Evolutionary conservation across 2,888 invertebrate species (phyloP).

Genomic region (Ecliptopera silaceata): DNA sequence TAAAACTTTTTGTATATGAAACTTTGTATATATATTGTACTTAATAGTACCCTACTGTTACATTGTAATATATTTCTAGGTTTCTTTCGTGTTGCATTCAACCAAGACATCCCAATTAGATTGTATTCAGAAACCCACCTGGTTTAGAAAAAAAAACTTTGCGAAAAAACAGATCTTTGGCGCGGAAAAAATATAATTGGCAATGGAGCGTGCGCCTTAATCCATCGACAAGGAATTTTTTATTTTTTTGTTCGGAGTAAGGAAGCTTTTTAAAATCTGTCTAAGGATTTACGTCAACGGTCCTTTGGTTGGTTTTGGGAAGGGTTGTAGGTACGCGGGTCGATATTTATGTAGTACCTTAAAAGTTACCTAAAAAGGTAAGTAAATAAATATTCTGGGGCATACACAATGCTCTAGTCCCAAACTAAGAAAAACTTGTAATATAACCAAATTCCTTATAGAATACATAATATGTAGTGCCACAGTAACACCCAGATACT

Average conservation of each 20-base stretch:
- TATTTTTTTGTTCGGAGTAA: constrained; percentile 39
- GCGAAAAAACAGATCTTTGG: constrained; percentile 40
- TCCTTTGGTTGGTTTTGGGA: constrained; percentile 52
- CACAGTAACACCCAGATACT: too few relatives aligned
- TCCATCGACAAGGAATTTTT: constrained; percentile 56
- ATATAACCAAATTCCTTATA: too few relatives aligned
- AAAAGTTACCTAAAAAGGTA: too few relatives aligned
- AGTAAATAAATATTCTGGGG: too few relatives aligned
- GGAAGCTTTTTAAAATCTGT: constrained; percentile 35
- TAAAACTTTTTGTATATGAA: too few relatives aligned
- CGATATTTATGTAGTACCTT: not conserved
- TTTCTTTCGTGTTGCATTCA: constrained; percentile 45
- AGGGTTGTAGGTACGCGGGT: not conserved
- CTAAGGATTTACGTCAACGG: constrained; percentile 52
- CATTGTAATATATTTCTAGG: constrained; percentile 30
- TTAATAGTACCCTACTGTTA: constrained; percentile 46
- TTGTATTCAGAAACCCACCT: constrained; percentile 67
- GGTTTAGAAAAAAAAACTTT: constrained; percentile 50
- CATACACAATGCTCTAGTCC: too few relatives aligned
- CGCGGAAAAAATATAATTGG: constrained; percentile 67
- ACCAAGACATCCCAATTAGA: constrained; percentile 68
- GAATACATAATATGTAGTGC: too few relatives aligned
- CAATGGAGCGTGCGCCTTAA: constrained; percentile 75
- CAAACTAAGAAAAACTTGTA: too few relatives aligned
- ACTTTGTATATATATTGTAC: too few relatives aligned